Evolutionary conservation across 2,113 vertebrate species (phyloP), one percentile per base, ranked within the genome.

Genomic region (Colossoma macropomum): DNA sequence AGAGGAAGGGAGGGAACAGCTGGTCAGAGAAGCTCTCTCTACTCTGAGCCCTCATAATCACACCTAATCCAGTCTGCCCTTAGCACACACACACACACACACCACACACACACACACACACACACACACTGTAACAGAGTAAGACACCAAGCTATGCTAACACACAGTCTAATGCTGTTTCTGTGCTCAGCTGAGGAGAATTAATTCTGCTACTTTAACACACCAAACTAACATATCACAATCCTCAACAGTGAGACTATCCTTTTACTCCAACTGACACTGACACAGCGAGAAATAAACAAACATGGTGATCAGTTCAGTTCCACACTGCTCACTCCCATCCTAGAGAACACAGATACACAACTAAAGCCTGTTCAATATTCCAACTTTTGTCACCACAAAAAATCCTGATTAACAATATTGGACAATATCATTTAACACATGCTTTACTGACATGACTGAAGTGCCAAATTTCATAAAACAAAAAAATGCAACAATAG

Each of bases 11-110:
- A 45, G n/a, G 4, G 48, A 78, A 77, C 80, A 79, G 71, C 83
- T 82, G 79, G 84, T 81, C 48, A 73, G 56, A 52, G 54, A 69
- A 65, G 65, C 50, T 81, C 69, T 77, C 69, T 76, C 41, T 45
- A 50, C 54, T 50, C 72, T 78, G 80, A 87, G 74, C 83, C 82
- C 70, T 48, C 21, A 38, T 81, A 82, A 85, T 84, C 73, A 75
- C 32, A 66, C 66, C 28, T 88, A 86, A 88, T 88, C 82, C 78
- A 70, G 50, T 60, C 48, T 79, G 75, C 73, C 34, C 59, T 54
- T 41, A 74, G 27, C 69, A 66, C 19, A 34, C 65, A 71, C 71
- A 56, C 45, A 62, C 75, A 34, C 72, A 80, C 54, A 77, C 74
- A 65, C 71, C 41, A 9, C 41, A 45, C 5, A 38, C 73, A 75